Base-by-base conservation (phyloP, 2,888 invertebrate species). In the Biston betularia region DNA sequence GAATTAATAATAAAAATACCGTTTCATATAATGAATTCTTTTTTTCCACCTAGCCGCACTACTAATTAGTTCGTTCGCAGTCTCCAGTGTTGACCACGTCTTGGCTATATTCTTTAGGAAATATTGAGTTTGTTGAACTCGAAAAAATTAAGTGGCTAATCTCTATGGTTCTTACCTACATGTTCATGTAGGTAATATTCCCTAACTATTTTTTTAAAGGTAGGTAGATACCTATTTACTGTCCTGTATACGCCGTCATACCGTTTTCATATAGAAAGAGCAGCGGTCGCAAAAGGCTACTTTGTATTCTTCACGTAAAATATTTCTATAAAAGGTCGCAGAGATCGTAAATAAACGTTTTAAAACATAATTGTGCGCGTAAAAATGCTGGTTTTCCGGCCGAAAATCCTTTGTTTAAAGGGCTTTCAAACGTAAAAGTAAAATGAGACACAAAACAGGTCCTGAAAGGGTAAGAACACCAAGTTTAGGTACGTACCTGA, bases 251-350 rank as follows among this genome's bases (percentile, higher is more conserved):
- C 3, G 3, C 1, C 72, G 75, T 65, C 71, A 44, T 68, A 67
- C 69, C 34, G n/a, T 6, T 50, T 63, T 67, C 69, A 73, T 79
- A 80, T 76, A 80, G 69, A 69, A 72, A 53, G 63, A 68, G 63
- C 63, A 68, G 63, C 63, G 65, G 61, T 63, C 61, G 72, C 71
- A 70, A 60, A 69, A 46, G 64, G 63, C 69, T 76, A 79, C 82
- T 77, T 77, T 79, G 77, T 69, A 73, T 69, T 67, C 71, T 67
- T 34, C 59, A 65, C 59, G 68, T 76, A 74, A 76, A 79, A 78
- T 73, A 72, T 74, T 71, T 67, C 72, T 56, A 58, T 63, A 60
- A 69, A 75, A 72, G 66, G 72, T 71, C 65, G 56, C 62, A 24
- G 35, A 42, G 65, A 52, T 65, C 71, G 72, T 73, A 72, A 72